Percentiles rank a stretch among this genome's conserved stretches.
Conservation (phyloP, 35 echinoderm and acorn worm species). For the Lytechinus pictus region DNA sequence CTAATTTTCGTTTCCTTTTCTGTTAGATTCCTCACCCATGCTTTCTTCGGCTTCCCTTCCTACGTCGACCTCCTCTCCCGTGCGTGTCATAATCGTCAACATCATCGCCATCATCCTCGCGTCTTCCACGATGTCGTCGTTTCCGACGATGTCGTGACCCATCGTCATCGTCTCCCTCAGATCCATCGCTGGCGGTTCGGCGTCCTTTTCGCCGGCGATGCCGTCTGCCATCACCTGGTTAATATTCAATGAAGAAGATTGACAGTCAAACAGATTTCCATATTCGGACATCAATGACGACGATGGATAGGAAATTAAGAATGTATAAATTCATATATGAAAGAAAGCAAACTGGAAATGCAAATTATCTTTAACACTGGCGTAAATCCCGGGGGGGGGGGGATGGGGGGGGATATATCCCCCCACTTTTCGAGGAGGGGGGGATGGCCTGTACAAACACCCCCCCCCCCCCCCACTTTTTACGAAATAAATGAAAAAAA, state of each 20-base stretch:
- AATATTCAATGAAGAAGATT: not conserved
- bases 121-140: constrained; percentile 46
- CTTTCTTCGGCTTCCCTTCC: not conserved
- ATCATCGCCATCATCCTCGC: constrained; percentile 23
- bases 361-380: too few species aligned
- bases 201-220: constrained; percentile 32
- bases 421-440: too few species aligned
- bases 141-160: not conserved
- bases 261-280: too few species aligned
- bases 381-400: too few species aligned
- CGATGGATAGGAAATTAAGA: too few species aligned
- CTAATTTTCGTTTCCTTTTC: not conserved
- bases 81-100: not conserved
- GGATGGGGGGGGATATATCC: too few species aligned
- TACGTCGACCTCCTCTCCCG: not conserved
- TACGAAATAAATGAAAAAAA: too few species aligned
- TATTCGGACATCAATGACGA: too few species aligned
- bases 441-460: too few species aligned
- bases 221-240: not conserved
- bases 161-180: constrained; percentile 31
- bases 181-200: not conserved
- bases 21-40: not conserved
- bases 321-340: too few species aligned
- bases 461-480: too few species aligned
- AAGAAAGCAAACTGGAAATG: too few species aligned